These are phyloP conservation scores for Drosophila baimaii DNA, from an alignment of 1,140 invertebrate genomes.

Conservation along the genomic window DNA sequence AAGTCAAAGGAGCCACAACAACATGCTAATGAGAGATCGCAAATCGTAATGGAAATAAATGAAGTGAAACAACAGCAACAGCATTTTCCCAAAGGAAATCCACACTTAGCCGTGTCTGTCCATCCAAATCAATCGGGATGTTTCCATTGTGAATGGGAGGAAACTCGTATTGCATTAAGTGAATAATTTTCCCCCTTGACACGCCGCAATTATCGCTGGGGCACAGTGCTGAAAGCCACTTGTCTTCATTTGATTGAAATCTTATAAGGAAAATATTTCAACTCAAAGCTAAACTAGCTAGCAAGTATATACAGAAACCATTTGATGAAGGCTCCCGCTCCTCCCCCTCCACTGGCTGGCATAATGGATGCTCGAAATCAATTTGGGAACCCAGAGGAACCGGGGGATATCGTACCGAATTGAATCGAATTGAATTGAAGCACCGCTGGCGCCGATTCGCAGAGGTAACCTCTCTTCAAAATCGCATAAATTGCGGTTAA, in stretches of 20 bases:
- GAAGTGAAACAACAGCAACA: constrained; percentile 14
- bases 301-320: not conserved
- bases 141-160: constrained; percentile 18
- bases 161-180: constrained; percentile 16
- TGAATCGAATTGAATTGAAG: constrained; percentile 14
- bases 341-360: not conserved
- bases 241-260: constrained; percentile 13
- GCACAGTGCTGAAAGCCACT: constrained; percentile 21
- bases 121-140: not conserved
- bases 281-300: not conserved
- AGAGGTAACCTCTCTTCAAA: constrained; percentile 63
- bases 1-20: constrained; percentile 6
- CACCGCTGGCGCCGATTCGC: constrained; percentile 47
- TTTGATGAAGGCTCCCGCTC: not conserved
- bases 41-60: constrained; percentile 30
- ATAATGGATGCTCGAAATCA: constrained; percentile 39
- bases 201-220: not conserved
- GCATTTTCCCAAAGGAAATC: constrained; percentile 32
- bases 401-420: constrained; percentile 6
- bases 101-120: constrained; percentile 29
- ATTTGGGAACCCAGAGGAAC: constrained; percentile 1
- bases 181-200: not conserved
- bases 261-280: not conserved
- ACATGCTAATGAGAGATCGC: constrained; percentile 48
- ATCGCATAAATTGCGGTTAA: constrained; percentile 81